Evolutionary conservation across 2,797 vertebrate species (phyloP).

Genomic region (Eleutherodactylus coqui): DNA sequence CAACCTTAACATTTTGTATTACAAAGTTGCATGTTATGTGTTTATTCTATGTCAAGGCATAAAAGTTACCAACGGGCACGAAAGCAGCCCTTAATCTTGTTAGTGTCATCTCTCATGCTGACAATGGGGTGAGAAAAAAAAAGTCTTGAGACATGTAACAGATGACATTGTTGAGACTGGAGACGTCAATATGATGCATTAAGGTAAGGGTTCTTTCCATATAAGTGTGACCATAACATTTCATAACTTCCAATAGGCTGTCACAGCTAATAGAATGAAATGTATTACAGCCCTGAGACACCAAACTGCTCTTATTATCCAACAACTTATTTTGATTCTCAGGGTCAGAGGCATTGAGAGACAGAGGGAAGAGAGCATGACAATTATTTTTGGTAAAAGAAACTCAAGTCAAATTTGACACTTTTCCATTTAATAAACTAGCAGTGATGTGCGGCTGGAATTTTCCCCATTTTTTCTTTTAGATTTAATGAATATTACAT

Average conservation of each 20-base stretch:
- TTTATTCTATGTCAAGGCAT: slow-evolving; percentile 38
- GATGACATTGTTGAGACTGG: slow-evolving; percentile 59
- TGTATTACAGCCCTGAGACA: slow-evolving; percentile 51
- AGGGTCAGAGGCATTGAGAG: slow-evolving; percentile 38
- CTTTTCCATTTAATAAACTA: slow-evolving; percentile 29
- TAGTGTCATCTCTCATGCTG: slow-evolving; percentile 48
- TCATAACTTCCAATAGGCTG: slow-evolving; percentile 57
- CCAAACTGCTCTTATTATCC: slow-evolving; percentile 66
- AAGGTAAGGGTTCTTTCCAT: slow-evolving; percentile 53
- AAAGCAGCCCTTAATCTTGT: slow-evolving; percentile 32
- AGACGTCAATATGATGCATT: slow-evolving; percentile 65
- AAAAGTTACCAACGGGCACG: slow-evolving; percentile 26
- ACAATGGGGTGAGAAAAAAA: slow-evolving; percentile 58
- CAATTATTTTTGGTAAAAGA: slow-evolving; percentile 53
- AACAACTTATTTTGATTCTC: slow-evolving; percentile 59
- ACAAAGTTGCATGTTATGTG: neutral
- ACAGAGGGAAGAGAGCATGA: slow-evolving; percentile 1
- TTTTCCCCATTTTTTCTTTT: neutral
- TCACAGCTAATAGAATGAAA: slow-evolving; percentile 58
- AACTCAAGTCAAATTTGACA: slow-evolving; percentile 41
- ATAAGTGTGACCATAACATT: slow-evolving; percentile 58
- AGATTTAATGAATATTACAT: neutral
- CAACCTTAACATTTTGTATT: no score
- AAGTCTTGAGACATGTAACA: slow-evolving; percentile 59
- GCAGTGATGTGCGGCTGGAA: neutral